Base-by-base conservation (phyloP, 1,140 invertebrate species). In the Magallana gigas region DNA sequence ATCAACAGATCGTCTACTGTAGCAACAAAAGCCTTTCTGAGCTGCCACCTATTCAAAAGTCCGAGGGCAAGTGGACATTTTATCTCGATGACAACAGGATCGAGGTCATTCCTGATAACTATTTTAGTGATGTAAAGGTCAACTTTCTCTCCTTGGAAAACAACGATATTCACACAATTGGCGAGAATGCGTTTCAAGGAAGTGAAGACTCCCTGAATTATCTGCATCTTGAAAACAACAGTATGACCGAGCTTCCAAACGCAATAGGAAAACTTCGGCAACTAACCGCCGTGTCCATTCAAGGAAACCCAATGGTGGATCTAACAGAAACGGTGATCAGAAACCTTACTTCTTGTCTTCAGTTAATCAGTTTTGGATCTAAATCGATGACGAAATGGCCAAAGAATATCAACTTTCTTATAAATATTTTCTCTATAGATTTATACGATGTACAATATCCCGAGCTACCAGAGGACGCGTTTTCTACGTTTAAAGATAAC, bases 361-460 rank as follows among this genome's bases (percentile, higher is more conserved):
- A 71, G 23, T 23, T 71, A 9, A n/a, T 71, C 11, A 71, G 64
- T 71, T 71, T 71, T 9, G 64, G 64, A 11, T 71, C 18, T 9
- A 18, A 71, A 9, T 71, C 64, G 18, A 71, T 71, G 64, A 71
- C 64, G 29, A 71, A 18, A 71, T 71, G 64, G 64, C 64, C 64
- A 1, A 71, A 29, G 0, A 71, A 23, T 18, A 71, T 71, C 18
- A 9, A 71, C 18, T 8, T 71, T 71, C 64, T 71, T 29, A 8
- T 11, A 6, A 71, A 71, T 71, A 11, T 71, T 11, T 71, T 71
- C 29, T 71, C 64, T 23, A 71, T 71, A 23, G 64, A 71, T 71
- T 23, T 71, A 29, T 71, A 71, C 11, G 64, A 71, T 18, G 64
- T 71, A 71, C 64, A 71, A 18, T 71, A 23, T 29, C 64, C 64